Evolutionary conservation across 1,140 invertebrate genomes (phyloP), one percentile per base, ranked within the genome.

Genomic region (Anoplolepis gracilipes): DNA sequence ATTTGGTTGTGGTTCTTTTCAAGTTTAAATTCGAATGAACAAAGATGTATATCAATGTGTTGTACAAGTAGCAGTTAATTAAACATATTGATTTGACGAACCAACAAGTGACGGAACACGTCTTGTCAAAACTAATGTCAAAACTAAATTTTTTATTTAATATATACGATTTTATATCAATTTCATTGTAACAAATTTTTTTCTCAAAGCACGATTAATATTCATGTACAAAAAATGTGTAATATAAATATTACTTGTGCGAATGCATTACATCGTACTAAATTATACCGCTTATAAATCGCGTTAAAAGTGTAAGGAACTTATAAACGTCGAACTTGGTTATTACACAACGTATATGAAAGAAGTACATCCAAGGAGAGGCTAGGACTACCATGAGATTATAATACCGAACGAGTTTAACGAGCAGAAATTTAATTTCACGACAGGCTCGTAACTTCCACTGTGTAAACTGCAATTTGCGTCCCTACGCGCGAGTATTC

Each of bases 321-420:
- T 82, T 67, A 82, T 72, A 72, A 61, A 82, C 53, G 67, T 82
- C 53, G 67, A 82, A 72, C 78, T 82, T 82, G 53, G 49, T n/a
- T 19, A 72, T 82, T 82, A 82, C 59, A 67, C 78, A 42, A 73
- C 36, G 33, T 39, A 59, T 28, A 4, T 33, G 55, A 19, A 81
- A 72, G 78, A 81, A 81, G 78, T 65, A 59, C 36, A 25, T 53
- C 46, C 46, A 22, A n/a, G 13, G 53, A 6, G 64, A 28, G 65
- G 39, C 28, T 53, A 28, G 33, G 28, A n/a, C n/a, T 42, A 30
- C 36, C 67, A 61, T 36, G 67, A 33, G 67, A 82, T 82, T 82
- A 82, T 73, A 73, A 82, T 82, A 82, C 78, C 11, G 78, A 81
- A 81, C 65, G 65, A 81, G 78, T 81, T 81, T 81, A 81, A 81